phyloP scores from a whole-genome alignment of 2,888 invertebrate species.

The Zaprionus bogoriensis region DNA sequence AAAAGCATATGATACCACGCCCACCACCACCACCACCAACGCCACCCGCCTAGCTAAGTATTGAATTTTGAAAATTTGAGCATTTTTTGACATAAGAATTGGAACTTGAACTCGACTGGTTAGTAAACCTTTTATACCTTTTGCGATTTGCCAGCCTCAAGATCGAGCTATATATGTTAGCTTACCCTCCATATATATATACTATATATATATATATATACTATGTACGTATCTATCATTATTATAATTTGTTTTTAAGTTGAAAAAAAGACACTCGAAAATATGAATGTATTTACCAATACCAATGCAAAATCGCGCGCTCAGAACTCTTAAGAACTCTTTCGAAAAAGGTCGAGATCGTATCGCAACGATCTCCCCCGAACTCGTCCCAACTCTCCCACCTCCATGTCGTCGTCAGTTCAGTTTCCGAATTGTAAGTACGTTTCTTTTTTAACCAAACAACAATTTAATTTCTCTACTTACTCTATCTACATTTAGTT shows the following conservation, averaged over 20 bases:
- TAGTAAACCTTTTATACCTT: constrained; percentile 48
- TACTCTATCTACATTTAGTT: constrained; percentile 42
- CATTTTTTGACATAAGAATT: constrained; percentile 37
- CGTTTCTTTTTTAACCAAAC: constrained; percentile 64
- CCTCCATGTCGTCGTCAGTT: constrained; percentile 69
- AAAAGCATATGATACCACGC: too few relatives aligned
- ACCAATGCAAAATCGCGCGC: too few relatives aligned
- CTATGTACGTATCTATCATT: constrained; percentile 32
- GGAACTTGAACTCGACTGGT: constrained; percentile 68
- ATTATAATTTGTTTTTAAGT: constrained; percentile 43
- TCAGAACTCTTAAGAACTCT: constrained; percentile 29
- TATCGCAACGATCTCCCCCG: constrained; percentile 36
- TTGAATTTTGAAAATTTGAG: constrained; percentile 15
- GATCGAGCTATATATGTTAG: too few relatives aligned
- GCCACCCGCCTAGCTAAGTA: constrained; percentile 63
- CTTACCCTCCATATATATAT: constrained; percentile 1
- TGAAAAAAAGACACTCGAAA: not conserved
- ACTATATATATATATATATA: constrained; percentile 32
- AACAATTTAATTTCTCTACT: constrained; percentile 59
- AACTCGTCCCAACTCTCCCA: constrained; percentile 13
- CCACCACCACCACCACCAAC: too few relatives aligned
- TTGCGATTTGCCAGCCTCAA: constrained; percentile 22
- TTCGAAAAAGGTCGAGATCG: constrained; percentile 46
- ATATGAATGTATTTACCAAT: not conserved
- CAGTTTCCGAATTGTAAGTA: constrained; percentile 81